phyloP scores from a whole-genome alignment of 1,140 invertebrate genomes.

The Propsilocerus akamusi region DNA sequence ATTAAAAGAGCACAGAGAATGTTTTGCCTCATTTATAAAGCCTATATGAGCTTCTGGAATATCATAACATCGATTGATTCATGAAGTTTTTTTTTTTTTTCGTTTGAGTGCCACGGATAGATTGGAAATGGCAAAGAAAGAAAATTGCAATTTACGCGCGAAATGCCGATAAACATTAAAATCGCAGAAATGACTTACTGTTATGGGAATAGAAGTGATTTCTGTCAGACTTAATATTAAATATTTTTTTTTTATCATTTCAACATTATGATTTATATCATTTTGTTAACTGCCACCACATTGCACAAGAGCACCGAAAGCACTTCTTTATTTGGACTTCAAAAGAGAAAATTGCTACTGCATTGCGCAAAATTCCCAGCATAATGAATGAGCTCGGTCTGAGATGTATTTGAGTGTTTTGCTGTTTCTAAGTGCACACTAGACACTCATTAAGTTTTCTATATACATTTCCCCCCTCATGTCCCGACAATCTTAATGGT shows the following conservation, averaged over 20 bases:
- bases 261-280: constrained; percentile 1
- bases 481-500: too few relatives aligned
- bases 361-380: neutral
- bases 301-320: neutral
- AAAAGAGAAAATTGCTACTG: neutral
- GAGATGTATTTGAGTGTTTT: neutral
- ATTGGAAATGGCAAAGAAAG: neutral
- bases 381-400: neutral
- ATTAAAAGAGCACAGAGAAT: too few relatives aligned
- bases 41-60: too few relatives aligned
- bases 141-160: neutral
- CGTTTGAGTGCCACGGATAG: neutral
- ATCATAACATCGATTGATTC: too few relatives aligned
- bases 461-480: too few relatives aligned
- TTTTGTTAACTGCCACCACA: neutral
- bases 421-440: too few relatives aligned
- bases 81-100: too few relatives aligned
- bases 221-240: neutral
- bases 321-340: constrained; percentile 1
- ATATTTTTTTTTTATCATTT: neutral
- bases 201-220: neutral
- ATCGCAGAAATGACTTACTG: neutral
- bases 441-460: too few relatives aligned
- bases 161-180: neutral
- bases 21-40: too few relatives aligned